Evolutionary conservation across 2,888 invertebrate genomes (phyloP).

Genomic region (Drosophila hamatofila): DNA sequence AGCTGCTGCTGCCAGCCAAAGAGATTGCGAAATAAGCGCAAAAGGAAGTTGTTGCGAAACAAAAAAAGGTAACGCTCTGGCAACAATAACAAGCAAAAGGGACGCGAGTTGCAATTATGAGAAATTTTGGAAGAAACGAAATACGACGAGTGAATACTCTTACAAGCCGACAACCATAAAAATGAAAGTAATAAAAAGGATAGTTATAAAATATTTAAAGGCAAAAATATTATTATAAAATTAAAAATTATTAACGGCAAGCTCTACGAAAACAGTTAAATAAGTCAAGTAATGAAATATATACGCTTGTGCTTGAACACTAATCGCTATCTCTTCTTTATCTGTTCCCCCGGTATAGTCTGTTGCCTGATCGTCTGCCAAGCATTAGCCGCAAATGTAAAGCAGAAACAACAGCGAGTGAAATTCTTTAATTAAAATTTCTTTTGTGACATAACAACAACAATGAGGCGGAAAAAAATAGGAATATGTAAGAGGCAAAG

Average conservation of each 20-base stretch:
- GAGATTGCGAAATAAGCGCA: conserved; percentile 48
- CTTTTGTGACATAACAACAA: conserved; percentile 52
- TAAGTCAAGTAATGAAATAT: too few relatives aligned
- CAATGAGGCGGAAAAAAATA: background rate
- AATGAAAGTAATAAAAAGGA: background rate
- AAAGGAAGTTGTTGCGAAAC: conserved; percentile 56
- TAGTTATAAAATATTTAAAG: background rate
- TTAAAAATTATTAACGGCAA: too few relatives aligned
- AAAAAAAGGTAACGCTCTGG: conserved; percentile 13
- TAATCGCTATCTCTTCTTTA: background rate
- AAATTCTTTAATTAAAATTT: conserved; percentile 76
- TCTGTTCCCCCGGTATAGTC: background rate
- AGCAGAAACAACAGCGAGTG: conserved; percentile 36
- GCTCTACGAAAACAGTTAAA: too few relatives aligned
- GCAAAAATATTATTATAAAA: too few relatives aligned
- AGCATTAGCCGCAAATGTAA: conserved; percentile 36
- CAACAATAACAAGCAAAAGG: conserved; percentile 32
- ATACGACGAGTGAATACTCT: conserved; percentile 29
- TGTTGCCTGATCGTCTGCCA: conserved; percentile 19
- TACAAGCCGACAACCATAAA: background rate
- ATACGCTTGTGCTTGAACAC: too few relatives aligned
- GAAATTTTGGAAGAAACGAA: background rate
- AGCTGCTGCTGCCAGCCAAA: conserved; percentile 21
- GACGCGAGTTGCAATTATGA: conserved; percentile 16
- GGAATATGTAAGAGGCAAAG: conserved; percentile 2